Percentiles rank a stretch among this genome's conserved stretches.
Conservation (phyloP, 2,113 vertebrate genomes). For the Tonatia bakeri region DNA sequence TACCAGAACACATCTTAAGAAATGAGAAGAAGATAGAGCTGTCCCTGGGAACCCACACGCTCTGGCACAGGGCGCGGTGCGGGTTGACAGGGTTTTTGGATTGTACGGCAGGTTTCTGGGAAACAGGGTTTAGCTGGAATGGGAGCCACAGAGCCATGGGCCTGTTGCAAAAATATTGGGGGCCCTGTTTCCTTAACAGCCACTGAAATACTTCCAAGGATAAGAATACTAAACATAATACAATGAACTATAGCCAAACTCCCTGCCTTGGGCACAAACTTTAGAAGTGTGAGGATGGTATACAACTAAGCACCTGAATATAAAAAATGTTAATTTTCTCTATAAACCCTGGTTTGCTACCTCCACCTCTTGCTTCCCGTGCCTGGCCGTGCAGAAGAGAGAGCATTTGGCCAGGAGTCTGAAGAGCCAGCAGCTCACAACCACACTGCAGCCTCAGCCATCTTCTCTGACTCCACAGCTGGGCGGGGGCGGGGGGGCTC, state of each 20-base stretch:
- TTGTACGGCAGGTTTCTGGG: conserved; percentile 21
- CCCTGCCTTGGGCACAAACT: not conserved
- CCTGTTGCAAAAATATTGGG: not conserved
- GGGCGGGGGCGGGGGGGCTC: not conserved
- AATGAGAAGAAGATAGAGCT: conserved; percentile 60
- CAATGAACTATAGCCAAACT: not conserved
- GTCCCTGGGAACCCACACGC: conserved; percentile 10
- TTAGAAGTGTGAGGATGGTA: not conserved
- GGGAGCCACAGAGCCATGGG: not conserved
- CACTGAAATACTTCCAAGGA: not conserved
- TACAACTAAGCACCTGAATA: not conserved
- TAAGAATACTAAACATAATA: not conserved
- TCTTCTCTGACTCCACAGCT: not conserved
- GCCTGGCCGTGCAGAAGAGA: not conserved
- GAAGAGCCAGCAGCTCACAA: not conserved
- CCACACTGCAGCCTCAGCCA: not conserved
- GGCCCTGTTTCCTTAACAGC: not conserved
- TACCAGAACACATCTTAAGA: conserved; percentile 70
- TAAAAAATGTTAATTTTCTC: not conserved
- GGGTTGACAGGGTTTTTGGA: not conserved
- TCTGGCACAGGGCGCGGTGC: not conserved
- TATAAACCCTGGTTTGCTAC: not conserved
- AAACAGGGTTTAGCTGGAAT: not conserved
- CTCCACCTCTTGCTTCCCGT: not conserved
- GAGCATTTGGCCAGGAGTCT: not conserved